phyloP scores from a whole-genome alignment of 2,113 vertebrate genomes.

The Anser brachyrhynchus region DNA sequence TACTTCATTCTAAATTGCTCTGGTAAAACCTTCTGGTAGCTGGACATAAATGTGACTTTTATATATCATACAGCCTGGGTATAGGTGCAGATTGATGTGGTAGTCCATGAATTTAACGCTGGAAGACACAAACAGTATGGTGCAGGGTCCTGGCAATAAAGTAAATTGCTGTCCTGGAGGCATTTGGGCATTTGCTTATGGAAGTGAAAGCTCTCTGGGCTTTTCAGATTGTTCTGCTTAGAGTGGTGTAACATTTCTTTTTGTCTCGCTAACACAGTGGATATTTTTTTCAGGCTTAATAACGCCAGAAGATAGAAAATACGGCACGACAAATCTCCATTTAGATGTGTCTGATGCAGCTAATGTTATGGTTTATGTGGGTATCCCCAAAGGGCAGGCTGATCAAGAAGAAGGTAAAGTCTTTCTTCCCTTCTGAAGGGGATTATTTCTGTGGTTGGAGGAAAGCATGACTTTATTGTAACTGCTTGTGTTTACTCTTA shows the following conservation, averaged over 20 bases:
- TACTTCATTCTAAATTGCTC: neutral
- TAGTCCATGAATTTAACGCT: neutral
- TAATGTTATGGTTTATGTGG: conserved; percentile 85
- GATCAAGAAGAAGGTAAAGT: conserved; percentile 80
- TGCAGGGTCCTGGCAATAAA: neutral
- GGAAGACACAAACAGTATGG: neutral
- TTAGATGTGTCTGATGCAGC: conserved; percentile 83
- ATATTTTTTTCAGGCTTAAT: conserved; percentile 71
- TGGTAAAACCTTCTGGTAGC: neutral
- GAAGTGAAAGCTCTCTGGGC: neutral
- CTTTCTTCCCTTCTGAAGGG: neutral
- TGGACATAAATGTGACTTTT: neutral
- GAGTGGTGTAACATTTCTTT: neutral
- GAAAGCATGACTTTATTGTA: neutral
- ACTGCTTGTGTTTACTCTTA: neutral
- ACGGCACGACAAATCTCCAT: conserved; percentile 83
- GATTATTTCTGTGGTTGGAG: neutral
- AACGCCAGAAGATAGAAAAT: conserved; percentile 82
- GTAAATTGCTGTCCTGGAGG: neutral
- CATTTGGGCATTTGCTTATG: neutral
- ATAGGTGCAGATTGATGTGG: fast-evolving
- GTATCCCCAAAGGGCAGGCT: conserved; percentile 80
- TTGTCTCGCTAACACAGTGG: neutral
- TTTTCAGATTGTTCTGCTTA: neutral
- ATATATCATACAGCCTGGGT: fast-evolving